Percentiles rank a stretch among this genome's conserved stretches.
Conservation (phyloP, 2,797 vertebrate genomes). For the Microctenopoma steveboyesi region DNA sequence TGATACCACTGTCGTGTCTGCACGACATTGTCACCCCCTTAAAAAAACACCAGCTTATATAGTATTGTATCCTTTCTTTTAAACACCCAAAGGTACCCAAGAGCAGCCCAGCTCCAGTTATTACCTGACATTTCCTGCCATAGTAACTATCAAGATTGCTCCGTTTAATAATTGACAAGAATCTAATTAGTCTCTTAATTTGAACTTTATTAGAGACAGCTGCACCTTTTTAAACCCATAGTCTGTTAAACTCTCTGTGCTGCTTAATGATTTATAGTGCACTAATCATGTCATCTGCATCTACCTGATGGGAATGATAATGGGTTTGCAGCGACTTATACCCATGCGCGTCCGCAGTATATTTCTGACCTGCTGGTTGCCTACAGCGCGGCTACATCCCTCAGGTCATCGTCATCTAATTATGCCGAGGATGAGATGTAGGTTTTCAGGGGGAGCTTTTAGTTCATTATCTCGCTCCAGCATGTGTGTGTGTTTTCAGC, state of each 20-base stretch:
- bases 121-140: neutral
- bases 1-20: too few species aligned
- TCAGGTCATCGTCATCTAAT: too few species aligned
- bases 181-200: slow-evolving; percentile 20
- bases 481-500: too few species aligned
- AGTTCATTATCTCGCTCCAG: too few species aligned
- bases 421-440: too few species aligned
- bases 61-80: neutral
- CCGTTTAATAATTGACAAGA: slow-evolving; percentile 1
- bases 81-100: neutral
- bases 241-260: neutral
- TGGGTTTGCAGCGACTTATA: neutral
- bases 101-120: neutral
- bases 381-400: too few species aligned
- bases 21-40: too few species aligned
- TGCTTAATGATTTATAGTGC: neutral
- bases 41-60: too few species aligned
- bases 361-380: too few species aligned
- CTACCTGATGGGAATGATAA: neutral
- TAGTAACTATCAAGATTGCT: neutral
- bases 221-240: neutral
- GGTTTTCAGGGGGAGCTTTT: too few species aligned
- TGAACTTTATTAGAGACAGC: slow-evolving; percentile 22
- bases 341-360: too few species aligned
- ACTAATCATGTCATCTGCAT: neutral